Base-by-base conservation (phyloP, 2,113 vertebrate genomes). In the Fukomys damarensis region DNA sequence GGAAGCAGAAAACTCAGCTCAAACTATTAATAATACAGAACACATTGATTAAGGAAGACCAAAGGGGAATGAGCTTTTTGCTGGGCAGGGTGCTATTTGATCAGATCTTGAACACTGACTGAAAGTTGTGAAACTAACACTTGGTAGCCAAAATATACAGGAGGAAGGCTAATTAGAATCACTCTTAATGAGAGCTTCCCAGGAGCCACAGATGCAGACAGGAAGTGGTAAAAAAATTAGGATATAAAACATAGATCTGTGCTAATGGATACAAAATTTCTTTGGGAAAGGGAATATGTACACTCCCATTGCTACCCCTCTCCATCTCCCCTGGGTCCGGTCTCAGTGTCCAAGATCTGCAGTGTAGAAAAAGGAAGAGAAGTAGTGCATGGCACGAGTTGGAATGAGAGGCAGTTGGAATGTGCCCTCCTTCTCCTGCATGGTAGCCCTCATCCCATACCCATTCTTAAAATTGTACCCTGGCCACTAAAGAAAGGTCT, bases 221-320 rank as follows among this genome's bases (percentile, higher is more conserved):
- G 14, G 16, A 58, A 32, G 13, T 46, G 24, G 22, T 38, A 32
- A 28, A 22, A 56, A 89, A 54, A 26, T 38, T 41, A 43, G 20
- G 72, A 80, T 30, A 6, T 38, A 52, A 65, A 49, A 93, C 80
- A 30, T 22, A 22, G 32, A 28, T 54, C 70, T 86, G 41, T 72
- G 61, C 13, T 68, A 52, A 68, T 65, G 80, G 61, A 52, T 43
- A 20, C 24, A 63, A 74, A 46, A 10, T 65, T 26, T 72, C 5
- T 22, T 89, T 28, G 6, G 2, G 20, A 22, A 30, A 58, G n/a
- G 19, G 13, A 16, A 49, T 2, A 0, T 13, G 1, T 19, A 3
- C 1, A 59, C 9, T 0, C 1, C 41, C 2, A 20, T 12, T 16
- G 1, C 13, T n/a, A n/a, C n/a, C n/a, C n/a, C n/a, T 4, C 6